These are phyloP conservation scores for Conops quadrifasciatus DNA, from an alignment of 2,888 invertebrate genomes.

Conservation along the genomic window DNA sequence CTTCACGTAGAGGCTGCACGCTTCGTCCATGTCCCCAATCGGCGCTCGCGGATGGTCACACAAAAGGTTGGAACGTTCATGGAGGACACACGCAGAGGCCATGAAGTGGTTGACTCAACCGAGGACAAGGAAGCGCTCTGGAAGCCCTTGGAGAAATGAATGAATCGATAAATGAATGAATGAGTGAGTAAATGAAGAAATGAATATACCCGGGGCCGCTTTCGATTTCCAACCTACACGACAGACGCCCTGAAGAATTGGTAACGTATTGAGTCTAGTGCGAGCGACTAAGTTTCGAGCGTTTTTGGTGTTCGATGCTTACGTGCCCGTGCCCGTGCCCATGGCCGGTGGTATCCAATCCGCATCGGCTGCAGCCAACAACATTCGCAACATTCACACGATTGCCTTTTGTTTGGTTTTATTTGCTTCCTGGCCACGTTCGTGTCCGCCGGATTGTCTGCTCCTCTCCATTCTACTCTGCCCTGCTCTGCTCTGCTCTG, in stretches of 20 bases:
- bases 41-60: slow-evolving; percentile 38
- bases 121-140: neutral
- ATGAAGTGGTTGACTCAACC: neutral
- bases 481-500: too few relatives aligned
- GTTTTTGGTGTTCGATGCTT: slow-evolving; percentile 52
- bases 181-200: too few relatives aligned
- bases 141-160: neutral
- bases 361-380: slow-evolving; percentile 11
- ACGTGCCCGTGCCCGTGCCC: slow-evolving; percentile 46
- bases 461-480: slow-evolving; percentile 20
- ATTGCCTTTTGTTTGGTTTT: neutral
- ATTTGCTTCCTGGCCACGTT: slow-evolving; percentile 55
- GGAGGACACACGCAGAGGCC: too few relatives aligned
- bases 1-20: neutral
- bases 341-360: neutral
- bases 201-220: slow-evolving; percentile 33
- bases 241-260: slow-evolving; percentile 34
- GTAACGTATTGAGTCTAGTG: slow-evolving; percentile 29
- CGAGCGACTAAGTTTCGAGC: slow-evolving; percentile 7
- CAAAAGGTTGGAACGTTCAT: too few relatives aligned
- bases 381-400: slow-evolving; percentile 1
- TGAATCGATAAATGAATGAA: slow-evolving; percentile 1
- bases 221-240: slow-evolving; percentile 54
- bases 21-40: slow-evolving; percentile 28
- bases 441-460: slow-evolving; percentile 50